Conservation (phyloP, 53 echinoderm and acorn worm species). For the Paracentrotus lividus region DNA sequence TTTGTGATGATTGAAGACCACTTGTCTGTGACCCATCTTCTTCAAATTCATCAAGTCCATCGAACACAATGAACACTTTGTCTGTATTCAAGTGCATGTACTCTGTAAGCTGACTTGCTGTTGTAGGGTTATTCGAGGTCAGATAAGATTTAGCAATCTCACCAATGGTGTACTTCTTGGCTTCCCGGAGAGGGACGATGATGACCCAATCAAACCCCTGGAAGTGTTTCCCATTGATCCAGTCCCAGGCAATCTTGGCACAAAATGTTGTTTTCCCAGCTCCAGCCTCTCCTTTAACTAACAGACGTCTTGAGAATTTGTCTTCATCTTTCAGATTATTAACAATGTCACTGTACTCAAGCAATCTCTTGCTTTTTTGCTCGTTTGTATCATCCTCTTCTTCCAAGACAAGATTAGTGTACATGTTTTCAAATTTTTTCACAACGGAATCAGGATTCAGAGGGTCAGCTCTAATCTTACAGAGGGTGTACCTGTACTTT, state of each 20-base stretch:
- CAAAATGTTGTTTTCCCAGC: background rate
- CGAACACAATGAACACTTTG: background rate
- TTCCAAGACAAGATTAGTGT: background rate
- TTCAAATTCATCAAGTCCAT: constrained; percentile 32
- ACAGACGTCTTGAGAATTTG: background rate
- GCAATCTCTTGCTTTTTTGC: background rate
- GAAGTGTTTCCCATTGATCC: background rate
- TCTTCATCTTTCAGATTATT: background rate
- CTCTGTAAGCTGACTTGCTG: background rate
- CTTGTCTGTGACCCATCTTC: too few relatives aligned
- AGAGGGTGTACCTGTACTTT: too few relatives aligned
- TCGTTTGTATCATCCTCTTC: too few relatives aligned
- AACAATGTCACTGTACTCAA: background rate
- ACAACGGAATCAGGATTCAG: too few relatives aligned
- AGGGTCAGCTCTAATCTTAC: too few relatives aligned
- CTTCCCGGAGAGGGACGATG: background rate
- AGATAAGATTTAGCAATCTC: constrained; percentile 4
- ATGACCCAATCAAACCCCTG: background rate
- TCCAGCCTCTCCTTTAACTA: background rate
- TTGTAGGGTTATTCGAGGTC: background rate
- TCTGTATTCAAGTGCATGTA: background rate
- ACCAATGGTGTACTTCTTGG: background rate
- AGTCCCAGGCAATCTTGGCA: constrained; percentile 6
- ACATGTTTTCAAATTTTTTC: too few relatives aligned
- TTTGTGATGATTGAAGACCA: too few relatives aligned